These are phyloP conservation scores for Crotalus helleri DNA, from an alignment of 2,113 vertebrate species.

Conservation along the genomic window DNA sequence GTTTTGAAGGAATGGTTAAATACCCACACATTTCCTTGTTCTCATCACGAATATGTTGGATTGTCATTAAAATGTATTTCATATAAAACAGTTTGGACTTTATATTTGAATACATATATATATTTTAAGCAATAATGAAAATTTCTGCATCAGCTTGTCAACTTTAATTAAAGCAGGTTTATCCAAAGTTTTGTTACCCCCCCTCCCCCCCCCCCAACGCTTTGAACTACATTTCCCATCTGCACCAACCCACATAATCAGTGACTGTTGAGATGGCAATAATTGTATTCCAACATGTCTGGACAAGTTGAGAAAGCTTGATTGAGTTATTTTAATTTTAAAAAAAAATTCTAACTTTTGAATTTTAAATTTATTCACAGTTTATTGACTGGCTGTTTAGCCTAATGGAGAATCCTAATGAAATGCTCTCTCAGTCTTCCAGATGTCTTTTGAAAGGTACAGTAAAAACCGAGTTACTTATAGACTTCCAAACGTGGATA, in stretches of 20 bases:
- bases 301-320: background rate
- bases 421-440: slow-evolving; percentile 72
- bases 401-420: slow-evolving; percentile 77
- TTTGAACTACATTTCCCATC: background rate
- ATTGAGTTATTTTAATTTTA: background rate
- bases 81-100: background rate
- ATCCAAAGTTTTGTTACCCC: background rate
- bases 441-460: slow-evolving; percentile 80
- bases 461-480: slow-evolving; percentile 16
- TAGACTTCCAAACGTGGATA: background rate
- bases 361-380: slow-evolving; percentile 66
- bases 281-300: background rate
- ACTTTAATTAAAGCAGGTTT: background rate
- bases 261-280: background rate
- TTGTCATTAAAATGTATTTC: background rate
- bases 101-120: background rate
- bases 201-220: background rate
- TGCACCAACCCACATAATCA: background rate
- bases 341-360: slow-evolving; percentile 20
- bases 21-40: background rate
- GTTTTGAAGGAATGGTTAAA: background rate
- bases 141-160: background rate
- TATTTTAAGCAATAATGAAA: background rate
- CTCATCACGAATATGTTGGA: background rate
- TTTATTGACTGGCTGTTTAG: slow-evolving; percentile 91